Evolutionary conservation across 2,888 invertebrate species (phyloP), one percentile per base, ranked within the genome.

Genomic region (Poecilus cupreus): DNA sequence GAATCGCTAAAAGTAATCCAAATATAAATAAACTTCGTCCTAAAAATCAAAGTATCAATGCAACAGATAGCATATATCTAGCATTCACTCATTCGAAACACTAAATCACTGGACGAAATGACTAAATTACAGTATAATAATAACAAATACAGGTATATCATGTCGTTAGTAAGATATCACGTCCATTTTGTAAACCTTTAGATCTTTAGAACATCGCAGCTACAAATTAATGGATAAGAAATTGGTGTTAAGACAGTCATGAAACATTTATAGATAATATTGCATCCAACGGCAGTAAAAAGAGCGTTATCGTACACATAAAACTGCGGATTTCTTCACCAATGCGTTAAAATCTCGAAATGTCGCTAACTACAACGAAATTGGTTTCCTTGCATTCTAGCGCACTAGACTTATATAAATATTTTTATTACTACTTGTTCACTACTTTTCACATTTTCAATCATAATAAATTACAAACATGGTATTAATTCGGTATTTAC

Each of bases 251-350:
- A 72, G 43, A 80, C 54, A 72, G 70, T 72, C 68, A 68, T 54
- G 22, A 68, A 80, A 80, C 80, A 70, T 72, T 54, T 72, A 72
- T 60, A 72, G 72, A 75, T 72, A 49, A 72, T 72, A 80, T 80
- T 80, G 72, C 80, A 80, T 80, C 80, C 72, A 80, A 54, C 72
- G 80, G 80, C 80, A 80, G 80, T 80, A 80, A 80, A 54, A 70
- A 80, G 80, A 80, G 80, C 80, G 46, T 72, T 72, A 72, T 46
- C 46, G 22, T 72, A 80, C 32, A 54, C 51, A 43, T 51, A 26
- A 24, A 70, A 72, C 72, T 24, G 77, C 43, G 39, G 82, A 83
- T 84, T 83, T 80, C 64, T 32, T 37, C 37, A 68, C 32, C 64
- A 68, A 68, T 68, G 37, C 64, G 64, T 82, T 81, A 82, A 46